Evolutionary conservation across 92 coral and sea anemone genomes (phyloP), one percentile per base, ranked within the genome.

Genomic region (Porites lobata): DNA sequence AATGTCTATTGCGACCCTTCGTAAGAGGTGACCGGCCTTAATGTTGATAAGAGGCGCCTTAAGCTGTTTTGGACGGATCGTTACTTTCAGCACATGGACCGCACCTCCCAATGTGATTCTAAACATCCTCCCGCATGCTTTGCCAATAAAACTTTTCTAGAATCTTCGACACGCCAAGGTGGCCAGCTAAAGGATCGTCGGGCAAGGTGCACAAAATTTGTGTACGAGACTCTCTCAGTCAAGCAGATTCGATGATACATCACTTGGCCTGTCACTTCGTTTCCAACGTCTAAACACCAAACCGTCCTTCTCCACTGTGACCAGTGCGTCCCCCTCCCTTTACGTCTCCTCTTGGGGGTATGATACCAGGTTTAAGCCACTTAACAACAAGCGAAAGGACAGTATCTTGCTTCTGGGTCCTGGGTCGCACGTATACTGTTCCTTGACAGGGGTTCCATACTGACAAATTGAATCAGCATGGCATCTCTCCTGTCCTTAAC

Each of bases 151-250:
- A 93, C 26, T 26, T 26, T 26, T 26, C 29, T 26, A 26, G 29
- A 26, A 26, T 26, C 29, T 1, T 26, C 29, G 29, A 57, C 17
- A 91, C 79, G n/a, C 96, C 96, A 43, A 83, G 84, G 80, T 92
- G 95, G 32, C 93, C 93, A 22, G 91, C 77, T 22, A 85, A 85
- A 9, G 96, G 93, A 12, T 18, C 81, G 67, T 86, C 77, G 54
- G 87, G 88, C 18, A 85, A 86, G 65, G 54, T 26, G 29, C 2
- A 26, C 29, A 67, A 11, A 63, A 82, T 79, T 89, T 80, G 4
- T 75, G 74, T 14, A 22, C 82, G 63, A 81, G 56, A 21, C 83
- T 80, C 72, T 85, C 73, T 12, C 90, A 74, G 29, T 1, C 72
- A 90, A 54, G 71, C 87, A 86, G n/a, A 86, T 50, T 61, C 81